Conservation (phyloP, 2,888 invertebrate species). For the Eupithecia inturbata region DNA sequence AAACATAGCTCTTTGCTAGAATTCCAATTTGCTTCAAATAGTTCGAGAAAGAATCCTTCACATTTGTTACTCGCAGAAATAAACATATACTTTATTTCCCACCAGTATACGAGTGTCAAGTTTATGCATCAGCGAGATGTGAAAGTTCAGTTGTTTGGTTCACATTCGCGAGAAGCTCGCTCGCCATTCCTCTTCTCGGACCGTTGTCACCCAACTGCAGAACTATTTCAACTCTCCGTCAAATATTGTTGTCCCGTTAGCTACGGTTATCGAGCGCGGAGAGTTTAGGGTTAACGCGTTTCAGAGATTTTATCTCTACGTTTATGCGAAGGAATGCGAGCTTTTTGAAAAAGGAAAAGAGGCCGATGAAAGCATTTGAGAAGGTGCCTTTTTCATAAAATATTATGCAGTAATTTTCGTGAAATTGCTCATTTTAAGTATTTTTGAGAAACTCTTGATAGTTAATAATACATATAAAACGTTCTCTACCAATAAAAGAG, state of each 20-base stretch:
- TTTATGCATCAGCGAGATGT: not conserved
- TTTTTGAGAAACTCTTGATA: not conserved
- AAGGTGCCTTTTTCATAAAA: not conserved
- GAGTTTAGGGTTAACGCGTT: not conserved
- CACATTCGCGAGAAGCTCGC: slow-evolving; percentile 23
- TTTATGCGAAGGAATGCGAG: not conserved
- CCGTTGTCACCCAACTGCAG: not conserved
- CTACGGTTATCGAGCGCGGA: not conserved
- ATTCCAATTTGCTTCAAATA: not conserved
- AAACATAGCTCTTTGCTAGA: not conserved
- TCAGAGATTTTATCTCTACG: not conserved
- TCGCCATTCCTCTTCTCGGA: not conserved
- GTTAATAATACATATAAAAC: too few species aligned
- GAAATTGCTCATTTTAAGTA: not conserved
- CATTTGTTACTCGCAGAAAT: not conserved
- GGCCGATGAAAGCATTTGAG: not conserved
- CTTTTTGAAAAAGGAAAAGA: not conserved
- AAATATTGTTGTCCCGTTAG: slow-evolving; percentile 2
- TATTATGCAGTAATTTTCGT: not conserved
- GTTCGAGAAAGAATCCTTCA: not conserved
- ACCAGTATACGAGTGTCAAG: not conserved
- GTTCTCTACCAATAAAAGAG: too few species aligned
- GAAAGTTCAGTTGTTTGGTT: not conserved
- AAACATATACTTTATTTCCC: not conserved
- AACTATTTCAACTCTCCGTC: not conserved